phyloP scores from a whole-genome alignment of 2,113 vertebrate species.

The Xenopus tropicalis region UCB_Xtro_10.0 CM004446.2:100085001-100085500 shows the following conservation, averaged over 20 bases:
- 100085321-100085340: slow-evolving; percentile 39
- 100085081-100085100: no score
- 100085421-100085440: neutral
- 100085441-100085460: neutral
- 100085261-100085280: slow-evolving; percentile 38
- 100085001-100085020: no score
- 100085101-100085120: no score
- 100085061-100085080: no score
- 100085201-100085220: slow-evolving; percentile 5
- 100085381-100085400: slow-evolving; percentile 6
- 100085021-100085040: no score
- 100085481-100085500: neutral
- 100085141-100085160: neutral
- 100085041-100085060: no score
- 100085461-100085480: neutral
- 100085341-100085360: slow-evolving; percentile 31
- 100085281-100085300: slow-evolving; percentile 34
- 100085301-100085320: slow-evolving; percentile 43
- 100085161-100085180: slow-evolving; percentile 1
- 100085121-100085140: no score
- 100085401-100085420: neutral
- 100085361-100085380: slow-evolving; percentile 6
- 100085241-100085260: slow-evolving; percentile 37
- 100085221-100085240: slow-evolving; percentile 28
- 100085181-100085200: slow-evolving; percentile 7